phyloP scores from a whole-genome alignment of 2,797 vertebrate species.

The Tympanoctomys barrerae region DNA sequence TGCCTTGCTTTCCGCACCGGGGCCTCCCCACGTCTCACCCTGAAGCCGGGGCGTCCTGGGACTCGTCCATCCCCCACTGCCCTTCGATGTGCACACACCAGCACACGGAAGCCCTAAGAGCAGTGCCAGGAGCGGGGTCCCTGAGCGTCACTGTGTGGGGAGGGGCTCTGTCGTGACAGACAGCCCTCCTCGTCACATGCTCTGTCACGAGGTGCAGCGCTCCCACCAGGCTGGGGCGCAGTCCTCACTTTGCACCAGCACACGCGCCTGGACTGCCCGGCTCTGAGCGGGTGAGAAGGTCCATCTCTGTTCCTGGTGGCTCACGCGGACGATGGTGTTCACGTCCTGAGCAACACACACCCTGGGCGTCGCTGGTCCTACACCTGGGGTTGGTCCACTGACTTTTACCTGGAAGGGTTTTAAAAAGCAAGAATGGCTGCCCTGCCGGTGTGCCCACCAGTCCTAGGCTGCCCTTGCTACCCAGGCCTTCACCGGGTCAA shows the following conservation, averaged over 20 bases:
- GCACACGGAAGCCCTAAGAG: too few species aligned
- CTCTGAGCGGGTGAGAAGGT: background rate
- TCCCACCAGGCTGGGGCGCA: background rate
- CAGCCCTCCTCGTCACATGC: too few species aligned
- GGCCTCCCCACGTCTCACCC: background rate
- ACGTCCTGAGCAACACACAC: background rate
- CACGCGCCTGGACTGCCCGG: background rate
- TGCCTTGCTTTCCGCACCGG: background rate
- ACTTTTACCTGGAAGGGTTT: background rate
- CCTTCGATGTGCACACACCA: too few species aligned
- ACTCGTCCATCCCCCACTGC: background rate
- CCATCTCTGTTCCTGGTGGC: background rate
- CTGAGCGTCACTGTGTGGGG: background rate
- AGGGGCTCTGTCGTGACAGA: background rate
- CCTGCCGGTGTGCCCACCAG: accelerated
- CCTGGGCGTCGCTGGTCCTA: too few species aligned
- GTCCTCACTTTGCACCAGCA: too few species aligned
- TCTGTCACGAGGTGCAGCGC: background rate
- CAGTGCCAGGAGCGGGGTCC: background rate
- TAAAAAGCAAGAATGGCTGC: background rate
- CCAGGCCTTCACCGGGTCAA: accelerated
- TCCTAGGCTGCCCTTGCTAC: background rate
- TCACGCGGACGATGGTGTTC: background rate
- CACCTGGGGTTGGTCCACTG: background rate
- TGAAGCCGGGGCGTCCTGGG: too few species aligned